Percentiles rank a stretch among this genome's conserved stretches.
phyloP scores from a whole-genome alignment of 2,888 invertebrate species.

The Lathronympha strigana region DNA sequence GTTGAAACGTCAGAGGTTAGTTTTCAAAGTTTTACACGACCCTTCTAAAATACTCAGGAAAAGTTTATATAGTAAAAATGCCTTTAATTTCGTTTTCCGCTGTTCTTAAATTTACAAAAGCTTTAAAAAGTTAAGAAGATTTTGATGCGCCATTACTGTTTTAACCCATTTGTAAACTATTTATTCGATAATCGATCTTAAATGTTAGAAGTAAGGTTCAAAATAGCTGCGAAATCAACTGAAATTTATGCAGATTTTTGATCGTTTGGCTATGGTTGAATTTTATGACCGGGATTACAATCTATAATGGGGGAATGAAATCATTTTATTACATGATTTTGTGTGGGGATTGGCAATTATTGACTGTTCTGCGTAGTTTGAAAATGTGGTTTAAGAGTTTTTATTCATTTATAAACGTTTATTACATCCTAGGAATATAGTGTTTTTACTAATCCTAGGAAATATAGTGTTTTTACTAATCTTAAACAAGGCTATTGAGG shows the following conservation, averaged over 20 bases:
- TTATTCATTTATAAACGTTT: too few relatives aligned
- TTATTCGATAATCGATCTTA: background rate
- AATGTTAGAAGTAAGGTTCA: constrained; percentile 4
- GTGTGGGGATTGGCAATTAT: background rate
- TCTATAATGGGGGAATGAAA: background rate
- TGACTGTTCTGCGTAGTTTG: too few relatives aligned
- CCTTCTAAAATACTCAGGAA: background rate
- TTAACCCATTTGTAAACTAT: background rate
- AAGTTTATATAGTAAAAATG: background rate
- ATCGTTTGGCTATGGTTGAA: background rate
- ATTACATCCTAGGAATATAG: too few relatives aligned
- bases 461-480: too few relatives aligned
- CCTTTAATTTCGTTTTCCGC: too few relatives aligned
- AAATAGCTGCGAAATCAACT: constrained; percentile 1
- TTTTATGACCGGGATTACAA: constrained; percentile 18
- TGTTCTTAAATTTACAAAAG: constrained; percentile 15
- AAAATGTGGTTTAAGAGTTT: too few relatives aligned
- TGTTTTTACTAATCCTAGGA: too few relatives aligned
- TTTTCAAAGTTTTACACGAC: too few relatives aligned
- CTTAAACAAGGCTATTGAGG: too few relatives aligned
- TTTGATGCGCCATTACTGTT: constrained; percentile 24
- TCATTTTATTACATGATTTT: constrained; percentile 8
- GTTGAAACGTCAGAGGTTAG: too few relatives aligned
- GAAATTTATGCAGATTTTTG: constrained; percentile 24
- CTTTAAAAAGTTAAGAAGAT: constrained; percentile 20